These are phyloP conservation scores for Chydorus sphaericus DNA, from an alignment of 2,888 invertebrate species.

Conservation along the genomic window DNA sequence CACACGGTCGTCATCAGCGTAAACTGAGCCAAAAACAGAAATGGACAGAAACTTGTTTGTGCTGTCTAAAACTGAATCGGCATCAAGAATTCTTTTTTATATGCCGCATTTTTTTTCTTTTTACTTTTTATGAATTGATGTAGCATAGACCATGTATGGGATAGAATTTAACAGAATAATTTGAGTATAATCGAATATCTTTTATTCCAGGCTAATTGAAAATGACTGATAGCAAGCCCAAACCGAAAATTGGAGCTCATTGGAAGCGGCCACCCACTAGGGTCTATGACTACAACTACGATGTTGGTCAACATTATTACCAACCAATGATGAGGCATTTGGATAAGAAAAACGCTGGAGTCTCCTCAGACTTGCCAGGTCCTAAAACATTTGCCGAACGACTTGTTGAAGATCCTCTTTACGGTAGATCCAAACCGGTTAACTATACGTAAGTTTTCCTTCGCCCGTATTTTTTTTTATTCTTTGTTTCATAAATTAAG, in stretches of 20 bases:
- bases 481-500: background rate
- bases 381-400: slow-evolving; percentile 22
- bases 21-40: no score
- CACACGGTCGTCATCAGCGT: no score
- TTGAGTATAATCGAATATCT: no score
- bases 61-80: no score
- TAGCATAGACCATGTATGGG: no score
- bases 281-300: slow-evolving; percentile 73
- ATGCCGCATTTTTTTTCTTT: no score
- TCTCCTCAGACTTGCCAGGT: slow-evolving; percentile 19
- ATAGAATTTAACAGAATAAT: no score
- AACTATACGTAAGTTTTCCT: slow-evolving; percentile 10
- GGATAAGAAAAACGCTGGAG: slow-evolving; percentile 36
- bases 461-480: background rate
- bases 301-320: slow-evolving; percentile 70
- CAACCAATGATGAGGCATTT: slow-evolving; percentile 57
- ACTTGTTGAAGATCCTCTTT: slow-evolving; percentile 21
- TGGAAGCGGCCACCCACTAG: slow-evolving; percentile 52
- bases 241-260: slow-evolving; percentile 11
- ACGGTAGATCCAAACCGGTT: slow-evolving; percentile 18
- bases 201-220: no score
- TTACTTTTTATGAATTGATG: no score
- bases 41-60: no score
- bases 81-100: no score
- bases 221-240: slow-evolving; percentile 13